Evolutionary conservation across 2,888 invertebrate genomes (phyloP).

Genomic region (Nephrotoma flavescens): DNA sequence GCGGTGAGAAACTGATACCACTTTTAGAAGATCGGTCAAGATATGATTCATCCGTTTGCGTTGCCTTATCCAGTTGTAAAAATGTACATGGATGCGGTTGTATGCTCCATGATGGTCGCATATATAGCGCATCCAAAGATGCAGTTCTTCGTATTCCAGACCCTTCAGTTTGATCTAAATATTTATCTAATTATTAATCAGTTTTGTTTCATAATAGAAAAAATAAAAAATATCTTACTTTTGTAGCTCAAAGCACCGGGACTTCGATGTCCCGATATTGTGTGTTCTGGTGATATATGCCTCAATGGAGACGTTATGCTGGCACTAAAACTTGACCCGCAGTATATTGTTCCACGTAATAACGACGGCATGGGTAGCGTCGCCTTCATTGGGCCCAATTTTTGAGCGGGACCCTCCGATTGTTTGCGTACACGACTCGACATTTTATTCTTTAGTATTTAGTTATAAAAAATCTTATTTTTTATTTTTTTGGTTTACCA

Average conservation of each 20-base stretch:
- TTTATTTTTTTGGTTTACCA: not conserved
- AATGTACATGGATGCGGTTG: constrained; percentile 33
- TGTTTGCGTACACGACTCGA: constrained; percentile 50
- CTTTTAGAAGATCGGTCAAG: constrained; percentile 8
- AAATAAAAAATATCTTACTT: constrained; percentile 34
- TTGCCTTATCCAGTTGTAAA: constrained; percentile 61
- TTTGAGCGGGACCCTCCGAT: constrained; percentile 36
- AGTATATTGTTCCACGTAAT: constrained; percentile 34
- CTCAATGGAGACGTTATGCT: constrained; percentile 36
- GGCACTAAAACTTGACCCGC: constrained; percentile 18
- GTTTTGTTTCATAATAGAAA: not conserved
- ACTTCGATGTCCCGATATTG: constrained; percentile 54
- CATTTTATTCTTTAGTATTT: constrained; percentile 25
- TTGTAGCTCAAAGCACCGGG: constrained; percentile 58
- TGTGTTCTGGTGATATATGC: constrained; percentile 52
- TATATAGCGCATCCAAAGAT: constrained; percentile 62
- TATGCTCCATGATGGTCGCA: constrained; percentile 59
- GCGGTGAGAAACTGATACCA: constrained; percentile 6
- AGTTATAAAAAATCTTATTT: not conserved
- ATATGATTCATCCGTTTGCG: constrained; percentile 43
- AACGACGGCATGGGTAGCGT: constrained; percentile 62
- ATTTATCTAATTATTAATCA: not conserved
- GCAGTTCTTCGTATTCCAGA: constrained; percentile 52
- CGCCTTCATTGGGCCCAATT: constrained; percentile 58
- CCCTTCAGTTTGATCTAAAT: not conserved